These are phyloP conservation scores for Folsomia candida DNA, from an alignment of 2,888 invertebrate genomes.

Conservation along the genomic window DNA sequence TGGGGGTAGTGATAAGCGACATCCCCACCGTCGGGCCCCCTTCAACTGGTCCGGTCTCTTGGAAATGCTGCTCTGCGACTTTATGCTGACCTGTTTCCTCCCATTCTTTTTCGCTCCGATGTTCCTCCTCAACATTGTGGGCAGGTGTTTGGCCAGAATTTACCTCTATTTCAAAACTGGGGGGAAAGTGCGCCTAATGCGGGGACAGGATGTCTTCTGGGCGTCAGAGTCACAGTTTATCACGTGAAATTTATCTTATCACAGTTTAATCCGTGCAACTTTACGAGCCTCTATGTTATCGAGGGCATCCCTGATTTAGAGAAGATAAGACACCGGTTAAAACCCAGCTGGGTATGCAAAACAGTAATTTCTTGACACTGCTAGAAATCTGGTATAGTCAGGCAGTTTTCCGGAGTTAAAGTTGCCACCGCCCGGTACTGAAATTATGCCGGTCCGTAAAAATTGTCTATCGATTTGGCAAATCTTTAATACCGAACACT, in stretches of 20 bases:
- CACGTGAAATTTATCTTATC: too few species aligned
- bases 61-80: background rate
- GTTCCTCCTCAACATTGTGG: background rate
- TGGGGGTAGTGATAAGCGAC: too few species aligned
- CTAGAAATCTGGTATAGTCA: too few species aligned
- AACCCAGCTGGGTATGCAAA: slow-evolving; percentile 3
- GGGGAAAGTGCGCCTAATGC: slow-evolving; percentile 14
- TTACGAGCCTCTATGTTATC: slow-evolving; percentile 40
- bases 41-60: background rate
- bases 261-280: slow-evolving; percentile 37
- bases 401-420: too few species aligned
- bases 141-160: background rate
- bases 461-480: too few species aligned
- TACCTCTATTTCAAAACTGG: background rate
- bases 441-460: too few species aligned
- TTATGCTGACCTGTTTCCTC: background rate
- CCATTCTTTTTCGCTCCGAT: background rate
- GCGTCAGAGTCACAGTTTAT: slow-evolving; percentile 27
- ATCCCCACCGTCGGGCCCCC: too few species aligned
- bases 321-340: slow-evolving; percentile 18
- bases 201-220: slow-evolving; percentile 34
- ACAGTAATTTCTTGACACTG: too few species aligned
- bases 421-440: too few species aligned
- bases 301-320: slow-evolving; percentile 31
- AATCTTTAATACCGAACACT: too few species aligned